Evolutionary conservation across 2,888 invertebrate species (phyloP), one percentile per base, ranked within the genome.

Genomic region (Blera fallax): DNA sequence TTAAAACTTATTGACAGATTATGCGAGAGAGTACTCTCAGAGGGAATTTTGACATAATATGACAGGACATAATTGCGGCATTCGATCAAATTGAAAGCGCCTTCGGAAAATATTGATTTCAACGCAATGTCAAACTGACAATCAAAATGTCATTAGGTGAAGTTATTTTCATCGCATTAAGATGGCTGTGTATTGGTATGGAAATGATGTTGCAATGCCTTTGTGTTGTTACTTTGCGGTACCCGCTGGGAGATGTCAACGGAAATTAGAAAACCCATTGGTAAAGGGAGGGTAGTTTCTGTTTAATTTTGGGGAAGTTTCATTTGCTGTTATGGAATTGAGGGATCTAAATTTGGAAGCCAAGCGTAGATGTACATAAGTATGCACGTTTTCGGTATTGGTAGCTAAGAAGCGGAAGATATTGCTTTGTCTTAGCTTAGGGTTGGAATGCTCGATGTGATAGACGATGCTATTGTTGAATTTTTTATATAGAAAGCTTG

Each of bases 71-170:
- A 64, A 54, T 62, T 45, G 27, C 29, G 10, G 10, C 37, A 34
- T 37, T 34, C 29, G 45, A 48, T 37, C 6, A 4, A 16, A 50
- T 52, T 32, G 50, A 27, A 27, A 29, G 16, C 21, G 56, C 48
- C 8, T 64, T 37, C 14, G n/a, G 54, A 32, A 60, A 52, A 73
- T 56, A 34, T 76, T 65, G 67, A 76, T 64, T 43, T 62, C 56
- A 79, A 70, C 54, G 27, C 11, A 40, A 72, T 65, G 56, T 65
- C 70, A 65, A 72, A 72, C 6, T 79, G 70, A 34, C 70, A 72
- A 37, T 72, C 64, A 72, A 50, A 37, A 37, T 56, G 48, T 72
- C 56, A 45, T 37, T 65, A 29, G 37, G 37, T 32, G 24, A 58
- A 16, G 34, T 45, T 8, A 34, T 70, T 69, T 48, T 21, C 56